Evolutionary conservation across 2,113 vertebrate species (phyloP).

Genomic region (Sebastes fasciatus): DNA sequence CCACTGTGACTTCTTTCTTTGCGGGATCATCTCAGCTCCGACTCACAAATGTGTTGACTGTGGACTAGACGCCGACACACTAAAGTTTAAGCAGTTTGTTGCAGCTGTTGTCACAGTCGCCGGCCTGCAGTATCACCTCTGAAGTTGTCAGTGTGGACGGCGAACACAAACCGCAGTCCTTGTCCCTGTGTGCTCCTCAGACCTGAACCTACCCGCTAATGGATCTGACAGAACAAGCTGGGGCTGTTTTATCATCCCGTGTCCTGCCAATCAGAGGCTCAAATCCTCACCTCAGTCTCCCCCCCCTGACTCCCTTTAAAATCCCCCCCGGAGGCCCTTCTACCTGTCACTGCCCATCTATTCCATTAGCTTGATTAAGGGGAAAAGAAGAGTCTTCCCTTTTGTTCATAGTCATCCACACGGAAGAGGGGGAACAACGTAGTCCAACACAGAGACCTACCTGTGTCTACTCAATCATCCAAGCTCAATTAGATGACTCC

Average conservation of each 20-base stretch:
- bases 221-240: slow-evolving; percentile 32
- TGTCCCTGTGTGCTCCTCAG: slow-evolving; percentile 33
- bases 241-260: slow-evolving; percentile 54
- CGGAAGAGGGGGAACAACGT: slow-evolving; percentile 70
- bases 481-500: slow-evolving; percentile 62
- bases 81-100: background rate
- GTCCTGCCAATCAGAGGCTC: slow-evolving; percentile 42
- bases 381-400: slow-evolving; percentile 65
- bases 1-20: slow-evolving; percentile 29
- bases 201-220: slow-evolving; percentile 42
- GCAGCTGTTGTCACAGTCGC: background rate
- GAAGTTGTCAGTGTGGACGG: background rate
- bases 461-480: slow-evolving; percentile 57
- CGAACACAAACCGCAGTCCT: background rate
- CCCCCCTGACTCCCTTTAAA: slow-evolving; percentile 10
- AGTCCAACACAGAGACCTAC: slow-evolving; percentile 20
- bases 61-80: background rate
- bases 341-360: slow-evolving; percentile 61
- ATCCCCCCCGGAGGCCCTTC: slow-evolving; percentile 44
- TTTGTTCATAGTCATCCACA: slow-evolving; percentile 77
- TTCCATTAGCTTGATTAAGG: slow-evolving; percentile 79
- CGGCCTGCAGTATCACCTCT: background rate
- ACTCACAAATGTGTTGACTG: background rate
- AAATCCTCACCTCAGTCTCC: slow-evolving; percentile 12
- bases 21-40: slow-evolving; percentile 43